phyloP scores from a whole-genome alignment of 2,797 vertebrate genomes.

The Pteropus rufus region DNA sequence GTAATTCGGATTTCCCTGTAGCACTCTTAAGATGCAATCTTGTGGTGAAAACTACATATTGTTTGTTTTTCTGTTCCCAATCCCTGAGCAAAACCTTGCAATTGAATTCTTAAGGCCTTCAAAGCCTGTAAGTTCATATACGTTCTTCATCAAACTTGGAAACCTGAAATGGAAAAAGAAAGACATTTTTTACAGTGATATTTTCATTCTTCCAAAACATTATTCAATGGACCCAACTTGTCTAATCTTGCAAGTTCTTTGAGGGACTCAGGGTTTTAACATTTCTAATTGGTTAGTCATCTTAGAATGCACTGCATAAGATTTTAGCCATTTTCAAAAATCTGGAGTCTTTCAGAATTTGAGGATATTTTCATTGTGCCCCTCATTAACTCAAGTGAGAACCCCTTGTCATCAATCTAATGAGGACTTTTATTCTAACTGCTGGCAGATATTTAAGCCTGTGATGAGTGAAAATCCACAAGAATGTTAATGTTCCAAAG shows the following conservation, averaged over 20 bases:
- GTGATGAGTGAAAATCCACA: neutral
- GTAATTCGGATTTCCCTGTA: neutral
- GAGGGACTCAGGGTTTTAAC: neutral
- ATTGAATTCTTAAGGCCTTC: neutral
- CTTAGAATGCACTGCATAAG: neutral
- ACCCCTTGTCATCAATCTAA: neutral
- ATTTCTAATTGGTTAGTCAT: neutral
- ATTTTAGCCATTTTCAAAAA: neutral
- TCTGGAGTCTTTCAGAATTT: neutral
- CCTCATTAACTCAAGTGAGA: neutral
- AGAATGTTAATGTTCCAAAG: neutral
- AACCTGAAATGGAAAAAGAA: neutral
- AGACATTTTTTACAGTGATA: neutral
- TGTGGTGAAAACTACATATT: neutral
- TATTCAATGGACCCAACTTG: neutral
- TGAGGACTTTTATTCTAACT: neutral
- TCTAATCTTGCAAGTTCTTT: neutral
- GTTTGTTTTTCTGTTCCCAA: neutral
- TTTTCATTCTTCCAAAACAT: neutral
- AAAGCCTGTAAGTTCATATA: neutral
- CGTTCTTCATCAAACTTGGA: neutral
- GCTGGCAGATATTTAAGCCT: neutral
- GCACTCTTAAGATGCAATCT: neutral
- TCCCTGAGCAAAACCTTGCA: neutral
- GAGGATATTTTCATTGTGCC: neutral